phyloP scores from a whole-genome alignment of 2,113 vertebrate species.

The Phrynocephalus versicolor region DNA sequence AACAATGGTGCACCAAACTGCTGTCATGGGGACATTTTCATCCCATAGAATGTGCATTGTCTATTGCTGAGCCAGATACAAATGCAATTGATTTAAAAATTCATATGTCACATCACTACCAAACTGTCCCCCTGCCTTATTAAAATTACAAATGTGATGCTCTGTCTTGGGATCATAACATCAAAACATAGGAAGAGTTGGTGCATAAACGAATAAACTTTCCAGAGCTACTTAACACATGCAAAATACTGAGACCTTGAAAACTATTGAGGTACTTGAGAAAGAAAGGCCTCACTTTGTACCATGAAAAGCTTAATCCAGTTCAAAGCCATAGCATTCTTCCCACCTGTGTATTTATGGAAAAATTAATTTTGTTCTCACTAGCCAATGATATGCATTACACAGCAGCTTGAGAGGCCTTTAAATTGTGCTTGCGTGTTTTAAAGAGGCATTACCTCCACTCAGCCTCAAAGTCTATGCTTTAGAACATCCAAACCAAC shows the following conservation, averaged over 20 bases:
- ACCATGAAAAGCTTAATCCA: slow-evolving; percentile 16
- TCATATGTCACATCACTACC: not conserved
- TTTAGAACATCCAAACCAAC: too few relatives aligned
- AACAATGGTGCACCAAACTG: not conserved
- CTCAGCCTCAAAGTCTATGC: slow-evolving; percentile 21
- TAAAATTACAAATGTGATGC: slow-evolving; percentile 20
- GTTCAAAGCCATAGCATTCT: slow-evolving; percentile 19
- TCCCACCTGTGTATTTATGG: slow-evolving; percentile 15
- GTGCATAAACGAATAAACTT: not conserved
- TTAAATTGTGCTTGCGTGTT: not conserved
- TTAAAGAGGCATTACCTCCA: not conserved
- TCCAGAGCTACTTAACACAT: slow-evolving; percentile 17
- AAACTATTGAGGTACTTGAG: slow-evolving; percentile 29
- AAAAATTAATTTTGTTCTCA: slow-evolving; percentile 34
- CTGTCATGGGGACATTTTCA: not conserved
- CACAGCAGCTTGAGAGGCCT: slow-evolving; percentile 24
- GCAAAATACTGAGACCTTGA: slow-evolving; percentile 5
- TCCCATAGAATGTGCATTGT: not conserved
- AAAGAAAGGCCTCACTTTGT: not conserved
- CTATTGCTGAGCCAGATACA: not conserved
- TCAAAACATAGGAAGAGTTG: not conserved
- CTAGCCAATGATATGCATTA: not conserved
- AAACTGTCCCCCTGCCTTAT: not conserved
- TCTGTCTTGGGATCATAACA: slow-evolving; percentile 3
- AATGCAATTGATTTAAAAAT: not conserved